These are phyloP conservation scores for Stomatorhinus ivindoensis DNA, from an alignment of 2,113 vertebrate species.

Conservation along the genomic window DNA sequence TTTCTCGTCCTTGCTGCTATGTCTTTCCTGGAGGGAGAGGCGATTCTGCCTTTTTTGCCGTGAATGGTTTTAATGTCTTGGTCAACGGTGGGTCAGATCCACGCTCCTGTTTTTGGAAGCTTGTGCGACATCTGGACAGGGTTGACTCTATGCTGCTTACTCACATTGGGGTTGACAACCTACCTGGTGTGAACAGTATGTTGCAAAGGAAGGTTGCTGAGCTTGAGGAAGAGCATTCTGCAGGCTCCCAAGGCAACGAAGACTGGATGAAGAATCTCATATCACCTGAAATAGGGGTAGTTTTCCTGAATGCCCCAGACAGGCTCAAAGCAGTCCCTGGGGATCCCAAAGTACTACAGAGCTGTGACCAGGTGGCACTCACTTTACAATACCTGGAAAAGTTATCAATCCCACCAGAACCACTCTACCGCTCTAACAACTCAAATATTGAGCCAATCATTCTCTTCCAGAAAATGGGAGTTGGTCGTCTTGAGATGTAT, in stretches of 20 bases:
- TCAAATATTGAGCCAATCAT: conserved; percentile 63
- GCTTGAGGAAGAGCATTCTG: conserved; percentile 59
- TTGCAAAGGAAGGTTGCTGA: conserved; percentile 79
- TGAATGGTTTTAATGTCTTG: conserved; percentile 87
- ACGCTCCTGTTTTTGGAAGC: conserved; percentile 87
- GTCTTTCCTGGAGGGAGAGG: conserved; percentile 86
- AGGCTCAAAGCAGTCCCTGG: conserved; percentile 50
- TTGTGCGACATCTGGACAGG: conserved; percentile 88
- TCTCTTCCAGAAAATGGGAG: conserved; percentile 92
- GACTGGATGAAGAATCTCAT: conserved; percentile 74
- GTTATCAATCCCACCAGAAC: conserved; percentile 63
- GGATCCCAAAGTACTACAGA: conserved; percentile 51
- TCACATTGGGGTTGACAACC: conserved; percentile 75
- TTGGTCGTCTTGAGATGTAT: conserved; percentile 85
- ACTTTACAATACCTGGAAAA: conserved; percentile 62
- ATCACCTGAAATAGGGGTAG: conserved; percentile 80
- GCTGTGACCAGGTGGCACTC: conserved; percentile 65
- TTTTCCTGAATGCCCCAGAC: conserved; percentile 77
- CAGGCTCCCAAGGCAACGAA: conserved; percentile 49
- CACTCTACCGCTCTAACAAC: conserved; percentile 49
- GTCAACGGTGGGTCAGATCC: conserved; percentile 84
- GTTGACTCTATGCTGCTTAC: conserved; percentile 86
- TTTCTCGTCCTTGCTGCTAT: conserved; percentile 92
- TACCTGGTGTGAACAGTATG: conserved; percentile 83
- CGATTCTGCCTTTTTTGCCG: conserved; percentile 81